Conservation (phyloP, 2,797 vertebrate species). For the Chromis chromis region DNA sequence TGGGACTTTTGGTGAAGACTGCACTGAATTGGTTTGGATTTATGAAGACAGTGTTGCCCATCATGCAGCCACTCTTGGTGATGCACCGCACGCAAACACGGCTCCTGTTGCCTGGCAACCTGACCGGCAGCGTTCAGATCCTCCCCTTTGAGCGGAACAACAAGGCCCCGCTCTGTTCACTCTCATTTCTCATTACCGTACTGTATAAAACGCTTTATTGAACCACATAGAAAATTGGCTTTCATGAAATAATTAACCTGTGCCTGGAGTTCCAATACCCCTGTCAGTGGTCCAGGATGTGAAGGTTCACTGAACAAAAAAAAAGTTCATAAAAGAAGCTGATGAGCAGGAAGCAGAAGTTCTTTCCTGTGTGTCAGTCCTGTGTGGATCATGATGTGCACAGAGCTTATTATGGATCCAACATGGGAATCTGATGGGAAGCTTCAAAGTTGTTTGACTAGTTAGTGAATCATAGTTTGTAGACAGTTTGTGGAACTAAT, state of each 20-base stretch:
- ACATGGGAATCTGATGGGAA: slow-evolving; percentile 40
- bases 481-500: not conserved
- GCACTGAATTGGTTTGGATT: slow-evolving; percentile 31
- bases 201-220: slow-evolving; percentile 70
- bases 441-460: slow-evolving; percentile 18
- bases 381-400: slow-evolving; percentile 20
- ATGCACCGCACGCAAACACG: slow-evolving; percentile 74
- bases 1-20: not conserved
- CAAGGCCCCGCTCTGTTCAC: slow-evolving; percentile 69
- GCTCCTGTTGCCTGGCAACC: slow-evolving; percentile 82
- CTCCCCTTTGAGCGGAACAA: slow-evolving; percentile 68
- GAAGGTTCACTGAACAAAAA: slow-evolving; percentile 23
- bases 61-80: slow-evolving; percentile 55
- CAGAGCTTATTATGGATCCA: slow-evolving; percentile 38
- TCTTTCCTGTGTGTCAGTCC: slow-evolving; percentile 27
- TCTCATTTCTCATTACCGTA: slow-evolving; percentile 75
- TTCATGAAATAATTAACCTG: slow-evolving; percentile 72
- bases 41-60: slow-evolving; percentile 50
- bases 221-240: slow-evolving; percentile 65
- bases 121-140: slow-evolving; percentile 66
- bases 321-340: slow-evolving; percentile 42
- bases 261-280: slow-evolving; percentile 32
- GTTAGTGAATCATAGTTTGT: slow-evolving; percentile 4
- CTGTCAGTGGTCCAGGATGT: slow-evolving; percentile 41
- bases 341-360: slow-evolving; percentile 55